Percentiles rank a stretch among this genome's conserved stretches.
Evolutionary conservation across 2,888 invertebrate genomes (phyloP).

Genomic region (Catocala fraxini): DNA sequence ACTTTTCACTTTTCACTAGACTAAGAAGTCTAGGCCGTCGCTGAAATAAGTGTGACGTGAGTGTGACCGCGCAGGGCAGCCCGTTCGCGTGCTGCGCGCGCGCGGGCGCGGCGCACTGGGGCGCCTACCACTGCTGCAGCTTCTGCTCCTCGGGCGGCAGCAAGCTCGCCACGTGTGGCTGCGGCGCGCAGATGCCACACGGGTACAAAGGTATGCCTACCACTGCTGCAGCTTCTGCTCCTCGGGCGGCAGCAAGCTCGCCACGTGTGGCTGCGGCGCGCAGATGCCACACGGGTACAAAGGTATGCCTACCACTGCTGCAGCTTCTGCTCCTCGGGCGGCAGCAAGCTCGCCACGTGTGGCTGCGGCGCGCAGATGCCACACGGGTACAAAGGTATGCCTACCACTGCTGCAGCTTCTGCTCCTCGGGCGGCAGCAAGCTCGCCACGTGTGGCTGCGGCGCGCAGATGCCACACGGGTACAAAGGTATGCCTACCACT

Average conservation of each 20-base stretch:
- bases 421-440: conserved; percentile 92
- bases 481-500: conserved; percentile 90
- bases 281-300: conserved; percentile 91
- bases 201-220: conserved; percentile 82
- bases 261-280: conserved; percentile 91
- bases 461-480: conserved; percentile 91
- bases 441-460: conserved; percentile 91
- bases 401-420: conserved; percentile 94
- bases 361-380: conserved; percentile 93
- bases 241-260: conserved; percentile 91
- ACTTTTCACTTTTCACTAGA: no score
- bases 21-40: no score
- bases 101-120: conserved; percentile 89
- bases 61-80: conserved; percentile 85
- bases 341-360: conserved; percentile 90
- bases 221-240: conserved; percentile 95
- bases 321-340: conserved; percentile 93
- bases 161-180: conserved; percentile 90
- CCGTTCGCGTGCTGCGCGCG: conserved; percentile 90
- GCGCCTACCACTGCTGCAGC: conserved; percentile 93
- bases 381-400: conserved; percentile 89
- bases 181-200: conserved; percentile 92
- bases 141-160: conserved; percentile 94
- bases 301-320: conserved; percentile 92
- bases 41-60: no score